Percentiles rank a stretch among this genome's conserved stretches.
These are phyloP conservation scores for Drosophila atripex DNA, from an alignment of 2,888 invertebrate genomes.

Conservation along the genomic window DNA sequence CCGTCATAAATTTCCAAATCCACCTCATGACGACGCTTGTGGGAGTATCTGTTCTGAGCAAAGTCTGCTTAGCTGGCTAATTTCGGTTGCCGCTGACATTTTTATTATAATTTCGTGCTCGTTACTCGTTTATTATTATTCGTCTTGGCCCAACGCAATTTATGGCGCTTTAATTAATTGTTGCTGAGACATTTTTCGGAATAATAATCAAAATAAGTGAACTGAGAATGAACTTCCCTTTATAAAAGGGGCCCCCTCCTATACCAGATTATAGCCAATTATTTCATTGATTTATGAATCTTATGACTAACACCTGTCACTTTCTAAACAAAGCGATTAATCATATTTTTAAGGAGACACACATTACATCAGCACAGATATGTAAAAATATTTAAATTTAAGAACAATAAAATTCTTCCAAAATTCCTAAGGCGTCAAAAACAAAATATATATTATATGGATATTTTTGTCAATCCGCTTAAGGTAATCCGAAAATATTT, in stretches of 20 bases:
- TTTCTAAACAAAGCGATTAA: slow-evolving; percentile 26
- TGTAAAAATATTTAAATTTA: slow-evolving; percentile 17
- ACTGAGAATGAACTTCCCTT: slow-evolving; percentile 32
- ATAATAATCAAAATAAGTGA: slow-evolving; percentile 36
- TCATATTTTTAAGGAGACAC: slow-evolving; percentile 7
- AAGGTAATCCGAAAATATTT: not conserved
- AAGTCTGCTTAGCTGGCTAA: slow-evolving; percentile 52
- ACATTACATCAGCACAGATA: slow-evolving; percentile 29
- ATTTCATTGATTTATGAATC: slow-evolving; percentile 31
- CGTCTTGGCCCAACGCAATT: slow-evolving; percentile 43
- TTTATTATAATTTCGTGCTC: slow-evolving; percentile 65
- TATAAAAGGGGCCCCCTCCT: slow-evolving; percentile 6
- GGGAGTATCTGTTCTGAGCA: slow-evolving; percentile 17
- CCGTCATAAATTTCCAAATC: slow-evolving; percentile 53
- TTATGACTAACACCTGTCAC: slow-evolving; percentile 21
- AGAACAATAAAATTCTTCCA: slow-evolving; percentile 4
- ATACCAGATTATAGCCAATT: slow-evolving; percentile 7
- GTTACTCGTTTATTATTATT: slow-evolving; percentile 51
- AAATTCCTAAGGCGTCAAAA: not conserved
- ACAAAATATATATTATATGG: not conserved
- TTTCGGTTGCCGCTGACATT: slow-evolving; percentile 59
- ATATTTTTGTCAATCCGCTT: not conserved
- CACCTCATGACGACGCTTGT: not conserved
- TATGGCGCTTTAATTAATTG: slow-evolving; percentile 64
- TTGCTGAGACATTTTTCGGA: slow-evolving; percentile 45